Evolutionary conservation across 1,140 invertebrate species (phyloP).

Genomic region (Lysiphlebus fabarum): DNA sequence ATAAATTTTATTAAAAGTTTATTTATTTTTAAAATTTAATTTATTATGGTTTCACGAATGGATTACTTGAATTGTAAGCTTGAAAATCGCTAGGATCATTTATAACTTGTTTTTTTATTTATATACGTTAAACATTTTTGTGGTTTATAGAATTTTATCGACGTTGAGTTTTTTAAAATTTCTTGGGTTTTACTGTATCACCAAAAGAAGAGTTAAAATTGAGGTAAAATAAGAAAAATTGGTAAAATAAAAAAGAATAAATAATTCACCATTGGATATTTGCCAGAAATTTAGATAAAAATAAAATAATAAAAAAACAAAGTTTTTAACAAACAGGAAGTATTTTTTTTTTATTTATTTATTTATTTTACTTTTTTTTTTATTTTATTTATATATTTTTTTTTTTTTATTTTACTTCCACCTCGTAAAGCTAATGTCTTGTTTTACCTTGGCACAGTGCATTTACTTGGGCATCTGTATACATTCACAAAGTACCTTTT

Average conservation of each 20-base stretch:
- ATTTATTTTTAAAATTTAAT: too few relatives aligned
- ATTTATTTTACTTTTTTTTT: too few relatives aligned
- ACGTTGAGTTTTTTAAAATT: constrained; percentile 18
- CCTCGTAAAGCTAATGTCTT: constrained; percentile 34
- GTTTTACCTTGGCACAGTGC: constrained; percentile 25
- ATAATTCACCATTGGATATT: constrained; percentile 28
- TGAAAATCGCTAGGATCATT: too few relatives aligned
- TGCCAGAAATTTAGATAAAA: constrained; percentile 23
- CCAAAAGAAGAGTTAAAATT: neutral
- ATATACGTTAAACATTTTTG: neutral
- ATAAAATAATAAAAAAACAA: constrained; percentile 4
- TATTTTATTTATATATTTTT: too few relatives aligned
- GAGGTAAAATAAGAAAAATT: too few relatives aligned
- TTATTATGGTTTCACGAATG: too few relatives aligned
- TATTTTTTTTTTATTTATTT: too few relatives aligned
- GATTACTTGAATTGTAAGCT: too few relatives aligned
- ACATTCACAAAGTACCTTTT: neutral
- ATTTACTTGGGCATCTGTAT: constrained; percentile 11
- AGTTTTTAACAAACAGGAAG: neutral
- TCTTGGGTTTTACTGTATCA: constrained; percentile 22
- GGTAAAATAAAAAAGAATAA: neutral
- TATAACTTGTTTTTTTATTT: too few relatives aligned
- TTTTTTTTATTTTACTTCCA: constrained; percentile 26
- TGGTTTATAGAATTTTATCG: constrained; percentile 29
- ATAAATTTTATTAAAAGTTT: too few relatives aligned